Evolutionary conservation across 2,113 vertebrate species (phyloP).

Genomic region (Uria aalge): DNA sequence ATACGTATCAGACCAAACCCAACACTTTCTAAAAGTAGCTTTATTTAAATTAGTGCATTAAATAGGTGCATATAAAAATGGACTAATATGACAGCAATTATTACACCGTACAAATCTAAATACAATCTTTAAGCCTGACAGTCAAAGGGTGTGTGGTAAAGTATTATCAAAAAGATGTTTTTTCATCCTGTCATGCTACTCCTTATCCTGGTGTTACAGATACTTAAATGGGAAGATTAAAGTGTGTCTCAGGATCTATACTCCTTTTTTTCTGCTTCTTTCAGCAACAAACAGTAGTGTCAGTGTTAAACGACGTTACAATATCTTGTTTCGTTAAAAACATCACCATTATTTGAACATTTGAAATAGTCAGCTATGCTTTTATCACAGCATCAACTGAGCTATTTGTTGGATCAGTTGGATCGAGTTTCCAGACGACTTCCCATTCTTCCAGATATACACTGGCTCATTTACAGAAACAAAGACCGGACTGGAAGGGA

Average conservation of each 20-base stretch:
- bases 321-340: not conserved
- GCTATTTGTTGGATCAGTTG: slow-evolving; percentile 27
- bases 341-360: not conserved
- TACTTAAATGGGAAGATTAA: not conserved
- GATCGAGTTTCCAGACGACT: slow-evolving; percentile 17
- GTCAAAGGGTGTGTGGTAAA: not conserved
- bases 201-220: not conserved
- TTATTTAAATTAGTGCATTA: not conserved
- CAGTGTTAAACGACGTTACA: not conserved
- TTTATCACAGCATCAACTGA: not conserved
- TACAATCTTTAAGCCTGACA: not conserved
- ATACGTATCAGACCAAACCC: not conserved
- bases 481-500: not conserved
- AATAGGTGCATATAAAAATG: not conserved
- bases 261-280: not conserved
- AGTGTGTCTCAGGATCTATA: not conserved
- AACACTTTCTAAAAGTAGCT: not conserved
- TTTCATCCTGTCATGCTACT: not conserved
- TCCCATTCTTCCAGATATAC: slow-evolving; percentile 9
- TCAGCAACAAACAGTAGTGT: not conserved
- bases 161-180: not conserved
- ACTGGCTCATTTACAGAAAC: slow-evolving; percentile 35
- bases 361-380: not conserved
- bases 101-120: not conserved
- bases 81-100: not conserved